These are phyloP conservation scores for Stomorhina lunata DNA, from an alignment of 2,888 invertebrate genomes.

Conservation along the genomic window DNA sequence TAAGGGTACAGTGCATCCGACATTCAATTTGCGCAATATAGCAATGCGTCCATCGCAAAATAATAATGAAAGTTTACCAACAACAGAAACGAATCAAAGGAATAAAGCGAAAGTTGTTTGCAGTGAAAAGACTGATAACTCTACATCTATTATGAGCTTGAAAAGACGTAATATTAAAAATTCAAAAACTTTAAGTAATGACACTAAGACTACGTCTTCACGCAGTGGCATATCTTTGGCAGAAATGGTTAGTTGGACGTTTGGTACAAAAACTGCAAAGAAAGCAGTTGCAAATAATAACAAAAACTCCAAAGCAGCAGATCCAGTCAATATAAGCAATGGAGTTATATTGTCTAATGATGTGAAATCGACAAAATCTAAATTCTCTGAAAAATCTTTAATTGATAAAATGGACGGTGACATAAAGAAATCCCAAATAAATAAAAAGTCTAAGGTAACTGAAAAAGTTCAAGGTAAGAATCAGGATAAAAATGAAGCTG, in stretches of 20 bases:
- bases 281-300: conserved; percentile 7
- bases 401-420: conserved; percentile 61
- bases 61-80: conserved; percentile 19
- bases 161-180: conserved; percentile 63
- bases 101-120: conserved; percentile 25
- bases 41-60: conserved; percentile 65
- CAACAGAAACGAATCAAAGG: conserved; percentile 50
- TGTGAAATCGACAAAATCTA: conserved; percentile 54
- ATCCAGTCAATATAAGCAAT: conserved; percentile 52
- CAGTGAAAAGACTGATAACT: conserved; percentile 22
- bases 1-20: conserved; percentile 82
- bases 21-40: conserved; percentile 82
- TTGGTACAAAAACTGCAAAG: conserved; percentile 51
- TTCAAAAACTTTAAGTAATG: conserved; percentile 21
- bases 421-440: conserved; percentile 43
- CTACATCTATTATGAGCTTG: conserved; percentile 5
- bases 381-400: conserved; percentile 63
- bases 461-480: conserved; percentile 48
- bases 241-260: conserved; percentile 63
- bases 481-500: conserved; percentile 2
- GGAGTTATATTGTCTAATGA: conserved; percentile 28
- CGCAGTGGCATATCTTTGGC: conserved; percentile 50
- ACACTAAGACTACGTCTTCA: background rate
- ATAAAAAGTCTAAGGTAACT: conserved; percentile 37
- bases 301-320: conserved; percentile 58